Percentiles rank a stretch among this genome's conserved stretches.
These are phyloP conservation scores for Leistus spinibarbis DNA, from an alignment of 2,888 invertebrate genomes.

Conservation along the genomic window DNA sequence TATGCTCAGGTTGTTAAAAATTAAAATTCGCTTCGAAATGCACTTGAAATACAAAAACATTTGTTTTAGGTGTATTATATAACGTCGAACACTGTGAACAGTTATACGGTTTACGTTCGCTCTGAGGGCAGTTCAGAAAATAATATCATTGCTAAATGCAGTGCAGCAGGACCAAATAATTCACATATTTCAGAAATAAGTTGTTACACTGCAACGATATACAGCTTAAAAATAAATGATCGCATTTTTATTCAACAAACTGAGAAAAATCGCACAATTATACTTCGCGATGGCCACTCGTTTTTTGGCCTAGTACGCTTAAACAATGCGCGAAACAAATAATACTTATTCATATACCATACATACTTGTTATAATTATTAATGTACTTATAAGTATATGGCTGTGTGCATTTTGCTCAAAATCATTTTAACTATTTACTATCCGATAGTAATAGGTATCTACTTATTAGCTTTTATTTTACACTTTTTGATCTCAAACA, in stretches of 20 bases:
- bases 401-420: no score
- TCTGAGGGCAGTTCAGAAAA: constrained; percentile 34
- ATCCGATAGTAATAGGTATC: no score
- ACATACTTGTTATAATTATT: no score
- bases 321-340: constrained; percentile 13
- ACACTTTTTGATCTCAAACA: no score
- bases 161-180: constrained; percentile 14
- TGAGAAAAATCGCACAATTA: constrained; percentile 34
- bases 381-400: no score
- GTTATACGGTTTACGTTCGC: constrained; percentile 19
- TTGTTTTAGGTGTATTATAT: constrained; percentile 24
- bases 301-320: constrained; percentile 30
- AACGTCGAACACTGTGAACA: constrained; percentile 26
- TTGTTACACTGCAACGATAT: constrained; percentile 24
- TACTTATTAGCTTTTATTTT: no score
- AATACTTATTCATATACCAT: not conserved
- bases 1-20: constrained; percentile 20
- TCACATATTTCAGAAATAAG: constrained; percentile 23
- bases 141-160: constrained; percentile 25
- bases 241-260: constrained; percentile 32
- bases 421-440: no score
- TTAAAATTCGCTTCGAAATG: not conserved
- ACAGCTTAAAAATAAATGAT: constrained; percentile 25
- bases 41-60: not conserved
- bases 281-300: constrained; percentile 29